phyloP scores from a whole-genome alignment of 2,888 invertebrate species.

The Coleophora flavipennella region DNA sequence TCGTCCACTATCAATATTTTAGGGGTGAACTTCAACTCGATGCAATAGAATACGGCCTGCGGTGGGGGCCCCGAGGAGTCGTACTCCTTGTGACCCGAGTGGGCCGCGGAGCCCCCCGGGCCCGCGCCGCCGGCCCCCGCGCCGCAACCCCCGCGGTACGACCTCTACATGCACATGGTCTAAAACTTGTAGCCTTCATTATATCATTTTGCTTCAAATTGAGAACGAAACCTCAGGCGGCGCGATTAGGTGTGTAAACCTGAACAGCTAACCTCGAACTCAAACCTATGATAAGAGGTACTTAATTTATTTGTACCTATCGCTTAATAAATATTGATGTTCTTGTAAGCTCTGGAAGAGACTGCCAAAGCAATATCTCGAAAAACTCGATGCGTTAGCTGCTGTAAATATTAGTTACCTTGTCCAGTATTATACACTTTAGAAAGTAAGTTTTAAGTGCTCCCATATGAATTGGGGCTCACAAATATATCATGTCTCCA shows the following conservation, averaged over 20 bases:
- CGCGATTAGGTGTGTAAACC: too few species aligned
- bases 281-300: too few species aligned
- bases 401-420: constrained; percentile 16
- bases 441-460: too few species aligned
- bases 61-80: constrained; percentile 37
- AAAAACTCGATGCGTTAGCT: neutral
- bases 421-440: constrained; percentile 19
- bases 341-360: too few species aligned
- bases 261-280: too few species aligned
- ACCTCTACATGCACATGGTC: neutral
- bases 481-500: too few species aligned
- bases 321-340: too few species aligned
- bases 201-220: too few species aligned
- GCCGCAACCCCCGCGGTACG: constrained; percentile 22
- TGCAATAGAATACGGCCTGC: constrained; percentile 75
- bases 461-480: too few species aligned
- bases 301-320: too few species aligned
- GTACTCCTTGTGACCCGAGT: constrained; percentile 58
- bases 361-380: neutral
- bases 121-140: constrained; percentile 15
- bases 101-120: constrained; percentile 27
- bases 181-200: neutral
- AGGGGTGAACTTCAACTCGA: constrained; percentile 83
- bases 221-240: too few species aligned
- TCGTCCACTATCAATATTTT: constrained; percentile 79